phyloP scores from a whole-genome alignment of 1,140 invertebrate species.

The Macrostomum lignano region DNA sequence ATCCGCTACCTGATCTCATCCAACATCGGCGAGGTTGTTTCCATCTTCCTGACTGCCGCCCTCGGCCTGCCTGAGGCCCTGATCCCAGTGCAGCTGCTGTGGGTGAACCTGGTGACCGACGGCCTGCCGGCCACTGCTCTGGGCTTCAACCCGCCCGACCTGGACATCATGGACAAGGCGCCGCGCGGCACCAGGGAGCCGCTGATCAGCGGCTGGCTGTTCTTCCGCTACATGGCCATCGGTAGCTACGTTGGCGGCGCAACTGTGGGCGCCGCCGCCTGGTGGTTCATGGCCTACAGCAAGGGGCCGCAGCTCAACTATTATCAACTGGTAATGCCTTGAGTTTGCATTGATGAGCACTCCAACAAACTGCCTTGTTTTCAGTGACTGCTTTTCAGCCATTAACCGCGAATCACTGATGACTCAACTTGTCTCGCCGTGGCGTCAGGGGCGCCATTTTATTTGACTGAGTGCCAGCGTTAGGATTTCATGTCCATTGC shows the following conservation, averaged over 20 bases:
- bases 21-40: constrained; percentile 68
- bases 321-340: constrained; percentile 56
- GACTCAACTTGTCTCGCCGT: too few relatives aligned
- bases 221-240: constrained; percentile 91
- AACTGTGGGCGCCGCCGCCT: constrained; percentile 85
- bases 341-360: too few relatives aligned
- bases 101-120: constrained; percentile 99
- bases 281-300: constrained; percentile 93
- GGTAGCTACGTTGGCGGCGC: constrained; percentile 72
- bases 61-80: constrained; percentile 93
- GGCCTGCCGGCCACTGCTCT: constrained; percentile 95
- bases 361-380: too few relatives aligned
- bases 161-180: constrained; percentile 96
- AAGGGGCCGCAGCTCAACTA: constrained; percentile 74
- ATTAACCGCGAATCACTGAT: too few relatives aligned
- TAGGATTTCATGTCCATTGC: too few relatives aligned
- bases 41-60: constrained; percentile 97
- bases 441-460: too few relatives aligned
- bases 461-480: too few relatives aligned
- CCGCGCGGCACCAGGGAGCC: constrained; percentile 83
- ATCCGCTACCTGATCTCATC: constrained; percentile 98
- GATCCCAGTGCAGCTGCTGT: constrained; percentile 91
- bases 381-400: too few relatives aligned
- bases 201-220: constrained; percentile 94
- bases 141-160: constrained; percentile 94